Percentiles rank a stretch among this genome's conserved stretches.
These are phyloP conservation scores for Saccopteryx leptura DNA, from an alignment of 2,113 vertebrate genomes.

Conservation along the genomic window DNA sequence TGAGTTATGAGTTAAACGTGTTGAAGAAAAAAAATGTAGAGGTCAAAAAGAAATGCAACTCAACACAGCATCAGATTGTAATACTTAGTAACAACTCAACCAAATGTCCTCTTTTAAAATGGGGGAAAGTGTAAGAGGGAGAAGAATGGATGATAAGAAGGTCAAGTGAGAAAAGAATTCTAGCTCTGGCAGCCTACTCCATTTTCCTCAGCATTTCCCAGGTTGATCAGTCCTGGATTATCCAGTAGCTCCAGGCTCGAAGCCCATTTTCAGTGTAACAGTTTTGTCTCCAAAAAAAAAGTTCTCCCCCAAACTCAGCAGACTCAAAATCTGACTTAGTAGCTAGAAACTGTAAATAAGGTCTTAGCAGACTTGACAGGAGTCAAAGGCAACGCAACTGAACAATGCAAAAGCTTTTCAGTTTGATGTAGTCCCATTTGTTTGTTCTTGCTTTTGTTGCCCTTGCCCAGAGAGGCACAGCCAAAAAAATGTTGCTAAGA, in stretches of 20 bases:
- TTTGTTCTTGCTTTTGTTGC: neutral
- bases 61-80: neutral
- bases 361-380: neutral
- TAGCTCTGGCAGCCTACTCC: neutral
- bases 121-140: too few relatives aligned
- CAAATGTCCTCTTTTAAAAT: neutral
- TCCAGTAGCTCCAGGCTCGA: neutral
- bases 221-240: neutral
- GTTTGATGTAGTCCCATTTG: neutral
- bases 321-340: neutral
- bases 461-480: neutral
- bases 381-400: neutral
- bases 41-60: neutral
- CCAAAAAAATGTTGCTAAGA: neutral
- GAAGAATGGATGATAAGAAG: neutral
- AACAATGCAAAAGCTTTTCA: neutral
- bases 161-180: neutral
- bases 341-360: neutral
- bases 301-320: neutral
- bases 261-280: neutral
- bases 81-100: neutral
- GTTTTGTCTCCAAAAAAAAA: slow-evolving; percentile 41
- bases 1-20: neutral
- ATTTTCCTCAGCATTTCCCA: neutral
- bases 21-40: neutral